Conservation (phyloP, 2,888 invertebrate genomes). For the Galerucella calmariensis region DNA sequence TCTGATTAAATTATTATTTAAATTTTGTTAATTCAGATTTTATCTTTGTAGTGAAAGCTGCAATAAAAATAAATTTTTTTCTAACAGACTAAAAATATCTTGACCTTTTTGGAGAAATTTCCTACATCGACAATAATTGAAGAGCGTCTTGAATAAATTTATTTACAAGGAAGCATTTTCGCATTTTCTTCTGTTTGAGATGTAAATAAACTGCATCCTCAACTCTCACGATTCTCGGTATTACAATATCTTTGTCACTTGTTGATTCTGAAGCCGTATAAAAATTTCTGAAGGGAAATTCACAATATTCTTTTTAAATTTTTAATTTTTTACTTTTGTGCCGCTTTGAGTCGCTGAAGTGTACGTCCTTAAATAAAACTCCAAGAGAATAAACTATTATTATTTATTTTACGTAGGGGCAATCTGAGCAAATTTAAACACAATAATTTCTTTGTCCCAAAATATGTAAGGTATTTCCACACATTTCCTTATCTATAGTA, state of each 20-base stretch:
- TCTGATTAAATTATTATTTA: too few relatives aligned
- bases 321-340: background rate
- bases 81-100: too few relatives aligned
- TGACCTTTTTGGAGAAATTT: background rate
- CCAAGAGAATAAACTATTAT: background rate
- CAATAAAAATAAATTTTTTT: too few relatives aligned
- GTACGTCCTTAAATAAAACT: background rate
- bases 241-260: background rate
- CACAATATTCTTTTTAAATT: background rate
- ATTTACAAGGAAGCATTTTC: background rate
- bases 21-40: too few relatives aligned
- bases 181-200: background rate
- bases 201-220: conserved; percentile 1
- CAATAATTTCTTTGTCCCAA: too few relatives aligned
- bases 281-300: background rate
- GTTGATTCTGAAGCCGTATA: conserved; percentile 1
- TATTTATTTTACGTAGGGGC: background rate
- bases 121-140: background rate
- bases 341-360: background rate
- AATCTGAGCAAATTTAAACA: background rate
- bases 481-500: background rate
- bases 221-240: background rate
- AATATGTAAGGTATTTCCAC: too few relatives aligned
- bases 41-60: too few relatives aligned
- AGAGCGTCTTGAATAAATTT: background rate